Conservation (phyloP, 2,888 invertebrate genomes). For the Luffia ferchaultella region DNA sequence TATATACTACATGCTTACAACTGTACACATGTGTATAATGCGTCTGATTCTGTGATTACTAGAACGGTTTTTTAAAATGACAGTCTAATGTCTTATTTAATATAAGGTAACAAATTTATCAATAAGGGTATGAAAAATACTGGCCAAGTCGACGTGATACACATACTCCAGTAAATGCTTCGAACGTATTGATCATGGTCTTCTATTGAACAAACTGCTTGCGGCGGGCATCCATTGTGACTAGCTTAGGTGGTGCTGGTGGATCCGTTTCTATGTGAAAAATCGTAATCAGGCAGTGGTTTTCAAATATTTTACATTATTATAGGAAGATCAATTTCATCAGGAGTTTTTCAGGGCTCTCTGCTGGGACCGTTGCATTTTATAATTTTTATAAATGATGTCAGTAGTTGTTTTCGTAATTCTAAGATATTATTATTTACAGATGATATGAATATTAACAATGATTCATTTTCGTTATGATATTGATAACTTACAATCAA, state of each 20-base stretch:
- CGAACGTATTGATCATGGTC: slow-evolving; percentile 12
- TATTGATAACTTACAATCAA: slow-evolving; percentile 3
- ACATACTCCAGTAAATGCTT: slow-evolving; percentile 14
- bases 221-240: slow-evolving; percentile 12
- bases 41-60: slow-evolving; percentile 3
- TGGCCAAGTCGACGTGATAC: too few relatives aligned
- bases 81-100: slow-evolving; percentile 12
- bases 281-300: slow-evolving; percentile 12
- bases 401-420: not conserved
- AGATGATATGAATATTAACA: slow-evolving; percentile 9
- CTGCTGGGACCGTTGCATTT: slow-evolving; percentile 14
- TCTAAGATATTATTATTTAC: slow-evolving; percentile 8
- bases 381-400: slow-evolving; percentile 9
- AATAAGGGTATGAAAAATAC: slow-evolving; percentile 10
- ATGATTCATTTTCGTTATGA: slow-evolving; percentile 3
- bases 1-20: too few relatives aligned
- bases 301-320: slow-evolving; percentile 8
- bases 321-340: slow-evolving; percentile 8
- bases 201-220: slow-evolving; percentile 6
- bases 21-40: too few relatives aligned
- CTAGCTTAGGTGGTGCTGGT: slow-evolving; percentile 12
- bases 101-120: slow-evolving; percentile 8
- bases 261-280: slow-evolving; percentile 11
- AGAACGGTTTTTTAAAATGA: slow-evolving; percentile 12
- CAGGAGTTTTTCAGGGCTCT: slow-evolving; percentile 13